Conservation (phyloP, 92 coral and sea anemone genomes). For the Umimayanthus kanabou region DNA sequence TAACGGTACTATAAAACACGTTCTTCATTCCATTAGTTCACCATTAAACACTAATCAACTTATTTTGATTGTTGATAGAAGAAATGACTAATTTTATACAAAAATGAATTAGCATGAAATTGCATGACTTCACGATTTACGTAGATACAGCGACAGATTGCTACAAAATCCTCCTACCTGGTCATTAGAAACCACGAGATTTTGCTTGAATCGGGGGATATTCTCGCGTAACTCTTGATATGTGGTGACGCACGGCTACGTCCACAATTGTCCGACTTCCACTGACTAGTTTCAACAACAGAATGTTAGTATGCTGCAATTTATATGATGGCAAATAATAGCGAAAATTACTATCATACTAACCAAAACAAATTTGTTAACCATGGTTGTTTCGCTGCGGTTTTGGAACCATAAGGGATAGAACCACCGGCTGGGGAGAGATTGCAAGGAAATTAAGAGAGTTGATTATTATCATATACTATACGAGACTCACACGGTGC, state of each 20-base stretch:
- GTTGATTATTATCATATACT: no score
- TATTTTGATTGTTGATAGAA: no score
- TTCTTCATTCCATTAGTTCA: no score
- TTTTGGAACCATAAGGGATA: slow-evolving; percentile 86
- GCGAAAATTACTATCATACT: slow-evolving; percentile 8
- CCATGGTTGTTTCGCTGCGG: slow-evolving; percentile 93
- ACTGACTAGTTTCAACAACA: slow-evolving; percentile 53
- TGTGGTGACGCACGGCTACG: slow-evolving; percentile 94
- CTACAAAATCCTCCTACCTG: slow-evolving; percentile 55
- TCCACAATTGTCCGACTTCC: slow-evolving; percentile 83
- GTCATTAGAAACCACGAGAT: slow-evolving; percentile 92
- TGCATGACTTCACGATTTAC: no score
- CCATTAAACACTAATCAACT: no score
- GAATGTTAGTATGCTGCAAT: not conserved
- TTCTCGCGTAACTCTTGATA: slow-evolving; percentile 87
- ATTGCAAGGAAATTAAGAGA: no score
- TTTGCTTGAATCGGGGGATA: slow-evolving; percentile 77
- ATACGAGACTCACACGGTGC: no score
- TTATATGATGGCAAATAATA: no score
- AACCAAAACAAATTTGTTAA: slow-evolving; percentile 85
- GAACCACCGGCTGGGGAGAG: not conserved
- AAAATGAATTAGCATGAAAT: not conserved
- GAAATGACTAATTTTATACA: not conserved
- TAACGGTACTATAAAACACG: no score
- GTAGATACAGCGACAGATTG: no score